Base-by-base conservation (phyloP, 2,797 vertebrate species). In the Hozukius guyotensis region DNA sequence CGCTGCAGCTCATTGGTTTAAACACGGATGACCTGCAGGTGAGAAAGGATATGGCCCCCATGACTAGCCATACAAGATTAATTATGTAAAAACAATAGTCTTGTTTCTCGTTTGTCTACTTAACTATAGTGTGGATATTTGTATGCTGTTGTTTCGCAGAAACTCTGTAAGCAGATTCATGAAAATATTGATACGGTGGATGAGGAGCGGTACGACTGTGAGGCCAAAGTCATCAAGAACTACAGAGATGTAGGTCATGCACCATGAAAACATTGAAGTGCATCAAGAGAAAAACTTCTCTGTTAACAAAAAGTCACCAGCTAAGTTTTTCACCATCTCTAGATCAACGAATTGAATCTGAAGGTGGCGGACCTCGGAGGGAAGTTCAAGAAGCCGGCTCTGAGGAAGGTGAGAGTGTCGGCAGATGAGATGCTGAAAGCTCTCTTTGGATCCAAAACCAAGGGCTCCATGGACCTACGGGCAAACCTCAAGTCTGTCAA, bases 11-110 rank as follows among this genome's bases (percentile, higher is more conserved):
- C n/a, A 95, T 94, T 0, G 97, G 97, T 32, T 92, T 98, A 59
- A 94, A 95, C 46, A 25, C 94, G 70, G 94, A 90, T 0, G 96
- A 96, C 38, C 93, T 98, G 66, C 97, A 97, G 95, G 97, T 98
- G 89, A 87, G 78, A 32, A 22, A 65, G 10, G 13, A 20, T 27
- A 20, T 5, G 10, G 6, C 27, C 22, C 8, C 6, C 6, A 22
- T 10, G 52, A 49, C 16, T 29, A 38, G 29, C 18, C 20, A 36
- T 60, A 22, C 14, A 60, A 29, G 12, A 49, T 5, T 52, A 5
- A 61, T 31, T 16, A 29, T 61, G 22, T 38, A 68, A 22, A 77
- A 61, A 42, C 32, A 63, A 20, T 55, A 42, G 31, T 13, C 20
- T 42, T 9, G 27, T 24, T n/a, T 66, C n/a, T 29, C 24, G 8